Evolutionary conservation across 1,140 invertebrate genomes (phyloP).

Genomic region (Batillaria attramentaria): DNA sequence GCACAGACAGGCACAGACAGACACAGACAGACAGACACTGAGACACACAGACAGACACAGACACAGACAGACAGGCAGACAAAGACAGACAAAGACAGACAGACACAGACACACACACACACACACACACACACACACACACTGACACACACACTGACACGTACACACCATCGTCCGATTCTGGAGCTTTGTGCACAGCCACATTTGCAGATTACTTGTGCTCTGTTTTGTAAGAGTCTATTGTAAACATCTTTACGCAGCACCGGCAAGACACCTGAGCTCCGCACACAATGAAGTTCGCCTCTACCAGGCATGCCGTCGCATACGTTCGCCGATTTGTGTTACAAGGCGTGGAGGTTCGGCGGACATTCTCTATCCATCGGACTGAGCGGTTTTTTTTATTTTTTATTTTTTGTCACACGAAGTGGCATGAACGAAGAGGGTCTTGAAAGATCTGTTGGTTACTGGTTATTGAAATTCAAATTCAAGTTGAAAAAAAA

Average conservation of each 20-base stretch:
- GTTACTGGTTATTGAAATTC: too few species aligned
- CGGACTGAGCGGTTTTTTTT: too few species aligned
- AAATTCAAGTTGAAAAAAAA: too few species aligned
- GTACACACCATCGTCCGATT: neutral
- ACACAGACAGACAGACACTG: neutral
- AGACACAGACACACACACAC: neutral
- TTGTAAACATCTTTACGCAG: neutral
- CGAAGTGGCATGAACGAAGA: too few species aligned
- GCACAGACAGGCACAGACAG: neutral
- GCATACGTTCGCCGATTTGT: too few species aligned
- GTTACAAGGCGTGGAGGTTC: too few species aligned
- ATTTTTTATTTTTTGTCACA: too few species aligned
- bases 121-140: constrained; percentile 4
- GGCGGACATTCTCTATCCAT: too few species aligned
- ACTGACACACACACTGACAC: neutral
- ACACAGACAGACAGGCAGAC: neutral
- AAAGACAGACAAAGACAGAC: neutral
- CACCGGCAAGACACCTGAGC: neutral
- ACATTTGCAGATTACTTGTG: neutral
- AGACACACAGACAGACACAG: neutral
- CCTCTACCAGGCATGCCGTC: too few species aligned
- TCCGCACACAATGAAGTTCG: too few species aligned
- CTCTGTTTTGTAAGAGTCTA: neutral
- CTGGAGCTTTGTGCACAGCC: neutral
- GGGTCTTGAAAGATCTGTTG: too few species aligned